Conservation (phyloP, 2,113 vertebrate species). For the Lasiurus borealis region DNA sequence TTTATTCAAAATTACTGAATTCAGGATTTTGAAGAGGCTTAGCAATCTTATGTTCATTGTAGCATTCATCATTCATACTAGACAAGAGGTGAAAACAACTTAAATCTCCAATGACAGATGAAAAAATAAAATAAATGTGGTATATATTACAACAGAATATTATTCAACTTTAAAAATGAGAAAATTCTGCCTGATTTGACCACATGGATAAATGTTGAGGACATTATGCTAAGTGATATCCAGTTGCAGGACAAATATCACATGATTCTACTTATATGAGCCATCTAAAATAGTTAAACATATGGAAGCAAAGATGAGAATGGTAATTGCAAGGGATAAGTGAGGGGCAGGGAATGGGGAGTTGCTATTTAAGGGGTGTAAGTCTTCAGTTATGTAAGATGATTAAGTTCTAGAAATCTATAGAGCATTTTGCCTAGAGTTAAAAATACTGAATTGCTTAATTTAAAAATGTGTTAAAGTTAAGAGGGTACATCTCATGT, state of each 20-base stretch:
- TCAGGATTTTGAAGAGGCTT: not conserved
- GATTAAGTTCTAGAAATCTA: not conserved
- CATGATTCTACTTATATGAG: not conserved
- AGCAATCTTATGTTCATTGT: not conserved
- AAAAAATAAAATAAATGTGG: not conserved
- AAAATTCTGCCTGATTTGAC: not conserved
- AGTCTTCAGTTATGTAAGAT: not conserved
- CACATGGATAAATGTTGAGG: not conserved
- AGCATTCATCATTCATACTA: not conserved
- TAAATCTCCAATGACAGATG: not conserved
- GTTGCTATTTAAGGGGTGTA: not conserved
- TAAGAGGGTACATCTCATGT: not conserved
- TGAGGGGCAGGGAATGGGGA: not conserved
- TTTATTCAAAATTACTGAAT: not conserved
- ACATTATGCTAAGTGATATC: not conserved
- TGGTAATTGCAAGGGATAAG: not conserved
- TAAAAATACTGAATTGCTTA: not conserved
- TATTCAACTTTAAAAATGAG: not conserved
- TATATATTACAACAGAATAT: not conserved
- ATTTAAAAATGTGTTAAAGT: not conserved
- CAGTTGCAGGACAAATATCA: not conserved
- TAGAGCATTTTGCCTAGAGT: not conserved
- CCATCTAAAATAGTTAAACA: not conserved
- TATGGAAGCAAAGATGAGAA: not conserved
- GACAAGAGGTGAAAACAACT: not conserved